phyloP scores from a whole-genome alignment of 2,113 vertebrate species.

The Cathartes aura region DNA sequence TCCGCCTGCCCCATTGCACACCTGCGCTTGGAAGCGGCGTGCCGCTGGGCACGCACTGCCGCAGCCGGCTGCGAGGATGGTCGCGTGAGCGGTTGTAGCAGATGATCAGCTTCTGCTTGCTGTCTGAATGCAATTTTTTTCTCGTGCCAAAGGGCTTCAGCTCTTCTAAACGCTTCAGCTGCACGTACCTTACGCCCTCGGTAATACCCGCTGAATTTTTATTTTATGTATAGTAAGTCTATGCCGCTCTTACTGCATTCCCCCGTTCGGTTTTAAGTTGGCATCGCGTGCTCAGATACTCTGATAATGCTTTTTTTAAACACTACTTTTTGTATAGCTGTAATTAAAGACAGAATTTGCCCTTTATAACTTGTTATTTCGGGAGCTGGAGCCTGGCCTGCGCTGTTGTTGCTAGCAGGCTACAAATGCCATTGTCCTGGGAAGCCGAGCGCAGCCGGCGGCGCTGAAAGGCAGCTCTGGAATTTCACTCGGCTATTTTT shows the following conservation, averaged over 20 bases:
- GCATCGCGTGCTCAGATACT: rapidly evolving
- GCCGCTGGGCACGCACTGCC: rapidly evolving
- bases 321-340: not conserved
- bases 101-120: not conserved
- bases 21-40: rapidly evolving
- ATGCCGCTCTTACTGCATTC: rapidly evolving
- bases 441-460: not conserved
- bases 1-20: rapidly evolving
- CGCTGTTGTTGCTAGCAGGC: not conserved
- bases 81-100: rapidly evolving
- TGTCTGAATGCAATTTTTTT: not conserved
- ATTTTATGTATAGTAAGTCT: rapidly evolving
- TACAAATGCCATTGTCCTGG: constrained; percentile 39
- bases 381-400: not conserved
- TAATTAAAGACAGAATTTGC: constrained; percentile 48
- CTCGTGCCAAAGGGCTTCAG: not conserved
- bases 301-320: not conserved
- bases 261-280: rapidly evolving
- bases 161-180: not conserved
- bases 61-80: not conserved
- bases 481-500: constrained; percentile 31
- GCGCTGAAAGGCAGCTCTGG: constrained; percentile 25
- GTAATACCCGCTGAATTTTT: not conserved
- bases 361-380: constrained; percentile 28
- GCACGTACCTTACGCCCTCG: rapidly evolving